A percentile compares a stretch with the other conserved stretches of the same genome.
These are phyloP conservation scores for Drosophila punjabiensis DNA, from an alignment of 1,140 invertebrate species.

Conservation along the genomic window DNA sequence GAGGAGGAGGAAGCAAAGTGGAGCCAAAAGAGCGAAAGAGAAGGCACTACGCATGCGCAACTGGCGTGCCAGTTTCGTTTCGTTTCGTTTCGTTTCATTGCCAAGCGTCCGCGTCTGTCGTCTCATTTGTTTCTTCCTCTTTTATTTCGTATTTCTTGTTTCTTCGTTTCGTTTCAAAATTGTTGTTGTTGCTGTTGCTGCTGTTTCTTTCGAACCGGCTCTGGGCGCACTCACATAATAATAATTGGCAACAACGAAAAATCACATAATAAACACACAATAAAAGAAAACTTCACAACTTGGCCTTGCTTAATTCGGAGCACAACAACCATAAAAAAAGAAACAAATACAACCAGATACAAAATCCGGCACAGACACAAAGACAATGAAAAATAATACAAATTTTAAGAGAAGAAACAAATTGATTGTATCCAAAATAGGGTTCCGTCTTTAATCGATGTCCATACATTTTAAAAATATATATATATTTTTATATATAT, in stretches of 20 bases:
- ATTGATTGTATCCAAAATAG: slow-evolving; percentile 17
- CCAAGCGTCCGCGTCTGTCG: slow-evolving; percentile 53
- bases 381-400: not conserved
- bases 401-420: slow-evolving; percentile 9
- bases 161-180: slow-evolving; percentile 43
- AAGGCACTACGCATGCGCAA: slow-evolving; percentile 64
- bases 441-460: slow-evolving; percentile 37
- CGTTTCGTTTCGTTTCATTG: slow-evolving; percentile 58
- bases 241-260: slow-evolving; percentile 79
- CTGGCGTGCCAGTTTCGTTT: slow-evolving; percentile 67
- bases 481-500: too few relatives aligned
- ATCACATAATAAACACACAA: slow-evolving; percentile 81
- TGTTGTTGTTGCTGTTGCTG: slow-evolving; percentile 20
- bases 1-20: slow-evolving; percentile 4
- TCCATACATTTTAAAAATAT: slow-evolving; percentile 9
- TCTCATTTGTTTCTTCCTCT: slow-evolving; percentile 35
- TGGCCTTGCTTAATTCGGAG: slow-evolving; percentile 82
- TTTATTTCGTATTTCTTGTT: slow-evolving; percentile 20
- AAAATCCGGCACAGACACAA: slow-evolving; percentile 31
- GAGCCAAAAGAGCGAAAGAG: slow-evolving; percentile 12
- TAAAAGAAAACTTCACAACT: slow-evolving; percentile 82
- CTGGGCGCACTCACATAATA: slow-evolving; percentile 59
- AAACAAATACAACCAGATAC: slow-evolving; percentile 14
- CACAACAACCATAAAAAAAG: slow-evolving; percentile 72
- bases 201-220: slow-evolving; percentile 71